Percentiles rank a stretch among this genome's conserved stretches.
phyloP scores from a whole-genome alignment of 2,797 vertebrate species.

The Delichon dasypus region DNA sequence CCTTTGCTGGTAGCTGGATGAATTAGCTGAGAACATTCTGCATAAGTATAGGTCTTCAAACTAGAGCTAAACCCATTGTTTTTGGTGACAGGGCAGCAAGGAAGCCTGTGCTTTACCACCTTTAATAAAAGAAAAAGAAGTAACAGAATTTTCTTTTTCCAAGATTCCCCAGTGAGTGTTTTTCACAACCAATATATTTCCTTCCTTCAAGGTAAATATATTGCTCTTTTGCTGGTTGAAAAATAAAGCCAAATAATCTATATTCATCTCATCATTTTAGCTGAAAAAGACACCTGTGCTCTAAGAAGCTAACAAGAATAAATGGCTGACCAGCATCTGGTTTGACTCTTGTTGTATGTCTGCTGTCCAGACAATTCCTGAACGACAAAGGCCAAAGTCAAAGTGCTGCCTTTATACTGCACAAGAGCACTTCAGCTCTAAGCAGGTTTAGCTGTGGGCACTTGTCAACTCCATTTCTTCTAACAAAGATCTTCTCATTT shows the following conservation, averaged over 20 bases:
- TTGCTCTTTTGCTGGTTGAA: not conserved
- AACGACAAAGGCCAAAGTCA: not conserved
- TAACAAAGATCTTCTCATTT: not conserved
- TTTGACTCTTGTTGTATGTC: not conserved
- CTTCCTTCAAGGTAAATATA: not conserved
- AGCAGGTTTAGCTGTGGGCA: not conserved
- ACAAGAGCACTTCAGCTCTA: not conserved
- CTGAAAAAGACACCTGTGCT: not conserved
- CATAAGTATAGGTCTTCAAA: not conserved
- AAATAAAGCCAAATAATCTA: not conserved
- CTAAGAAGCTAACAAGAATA: not conserved
- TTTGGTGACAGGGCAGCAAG: not conserved
- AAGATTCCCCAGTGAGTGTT: not conserved
- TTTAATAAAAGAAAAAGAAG: not conserved
- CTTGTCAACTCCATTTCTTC: not conserved
- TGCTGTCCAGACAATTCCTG: not conserved
- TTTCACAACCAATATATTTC: not conserved
- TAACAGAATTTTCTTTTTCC: not conserved
- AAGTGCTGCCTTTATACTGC: not conserved
- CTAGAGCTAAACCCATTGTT: not conserved
- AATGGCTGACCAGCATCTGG: not conserved
- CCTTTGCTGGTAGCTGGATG: not conserved
- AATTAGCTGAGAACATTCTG: not conserved
- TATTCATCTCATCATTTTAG: not conserved
- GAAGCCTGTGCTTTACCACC: not conserved